phyloP scores from a whole-genome alignment of 2,888 invertebrate species.

The Hipparchia semele region DNA sequence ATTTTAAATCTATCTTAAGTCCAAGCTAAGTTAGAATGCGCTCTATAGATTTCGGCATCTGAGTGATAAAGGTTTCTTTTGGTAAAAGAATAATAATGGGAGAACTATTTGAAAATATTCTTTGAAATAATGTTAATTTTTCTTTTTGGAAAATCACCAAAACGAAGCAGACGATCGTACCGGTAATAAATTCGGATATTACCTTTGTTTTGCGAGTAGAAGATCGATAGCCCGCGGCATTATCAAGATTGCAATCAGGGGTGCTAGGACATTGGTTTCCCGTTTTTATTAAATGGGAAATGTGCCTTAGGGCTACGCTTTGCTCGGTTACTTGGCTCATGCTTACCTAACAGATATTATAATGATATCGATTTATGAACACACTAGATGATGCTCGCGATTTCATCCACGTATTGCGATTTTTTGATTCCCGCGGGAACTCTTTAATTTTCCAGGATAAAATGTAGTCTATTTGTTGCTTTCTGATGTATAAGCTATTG shows the following conservation, averaged over 20 bases:
- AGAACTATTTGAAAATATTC: too few species aligned
- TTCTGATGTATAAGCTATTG: too few species aligned
- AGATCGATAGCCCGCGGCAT: slow-evolving; percentile 69
- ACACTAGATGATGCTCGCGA: neutral
- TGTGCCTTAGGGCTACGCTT: slow-evolving; percentile 38
- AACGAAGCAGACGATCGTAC: slow-evolving; percentile 27
- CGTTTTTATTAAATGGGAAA: slow-evolving; percentile 47
- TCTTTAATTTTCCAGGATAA: too few species aligned
- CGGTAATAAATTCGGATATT: slow-evolving; percentile 56
- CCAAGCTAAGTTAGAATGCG: too few species aligned
- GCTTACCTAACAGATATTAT: slow-evolving; percentile 29
- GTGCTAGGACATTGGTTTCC: slow-evolving; percentile 43
- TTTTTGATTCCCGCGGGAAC: too few species aligned
- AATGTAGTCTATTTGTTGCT: too few species aligned
- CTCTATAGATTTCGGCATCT: too few species aligned
- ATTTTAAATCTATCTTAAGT: too few species aligned
- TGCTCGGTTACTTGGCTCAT: slow-evolving; percentile 31
- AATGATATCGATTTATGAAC: slow-evolving; percentile 27
- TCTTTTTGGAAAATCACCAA: neutral
- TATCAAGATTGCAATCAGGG: slow-evolving; percentile 44
- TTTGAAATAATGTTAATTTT: neutral
- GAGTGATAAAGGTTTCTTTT: too few species aligned
- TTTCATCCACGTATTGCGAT: too few species aligned
- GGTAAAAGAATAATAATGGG: too few species aligned
- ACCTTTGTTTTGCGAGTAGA: slow-evolving; percentile 71